A percentile compares a stretch with the other conserved stretches of the same genome.
phyloP scores from a whole-genome alignment of 35 echinoderm and acorn worm genomes.

The Stichopus chloronotus region DNA sequence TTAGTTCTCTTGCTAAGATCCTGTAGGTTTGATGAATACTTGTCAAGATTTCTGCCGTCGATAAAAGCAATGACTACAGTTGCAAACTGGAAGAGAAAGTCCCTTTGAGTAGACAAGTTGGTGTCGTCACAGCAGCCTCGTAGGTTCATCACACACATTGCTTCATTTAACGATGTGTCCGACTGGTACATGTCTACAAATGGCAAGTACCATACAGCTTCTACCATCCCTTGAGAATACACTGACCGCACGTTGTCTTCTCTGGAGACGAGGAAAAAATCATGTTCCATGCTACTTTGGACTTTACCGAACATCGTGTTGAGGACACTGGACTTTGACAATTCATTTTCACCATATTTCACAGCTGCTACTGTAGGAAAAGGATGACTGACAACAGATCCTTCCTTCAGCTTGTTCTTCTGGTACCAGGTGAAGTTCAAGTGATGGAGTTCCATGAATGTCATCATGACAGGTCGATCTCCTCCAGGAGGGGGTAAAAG shows the following conservation, averaged over 20 bases:
- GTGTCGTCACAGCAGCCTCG: not conserved
- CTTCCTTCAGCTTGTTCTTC: not conserved
- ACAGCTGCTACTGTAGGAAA: slow-evolving; percentile 1
- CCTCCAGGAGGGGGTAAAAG: not conserved
- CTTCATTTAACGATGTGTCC: not conserved
- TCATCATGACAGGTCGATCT: not conserved
- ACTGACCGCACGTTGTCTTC: not conserved
- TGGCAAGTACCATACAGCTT: not conserved
- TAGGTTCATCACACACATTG: slow-evolving; percentile 7
- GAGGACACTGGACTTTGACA: not conserved
- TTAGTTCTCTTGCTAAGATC: not conserved
- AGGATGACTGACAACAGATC: not conserved
- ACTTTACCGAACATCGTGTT: slow-evolving; percentile 10
- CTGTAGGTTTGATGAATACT: not conserved
- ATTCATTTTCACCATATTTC: not conserved
- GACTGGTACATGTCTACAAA: not conserved
- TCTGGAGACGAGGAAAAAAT: not conserved
- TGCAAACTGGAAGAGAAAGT: not conserved
- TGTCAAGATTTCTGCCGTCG: not conserved
- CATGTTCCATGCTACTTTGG: not conserved
- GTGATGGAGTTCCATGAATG: not conserved
- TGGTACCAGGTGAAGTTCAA: not conserved
- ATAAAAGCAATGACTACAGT: not conserved
- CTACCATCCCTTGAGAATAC: not conserved
- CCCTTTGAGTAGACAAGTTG: not conserved